Conservation (phyloP, 2,113 vertebrate genomes). For the Tragelaphus imberbis region DNA sequence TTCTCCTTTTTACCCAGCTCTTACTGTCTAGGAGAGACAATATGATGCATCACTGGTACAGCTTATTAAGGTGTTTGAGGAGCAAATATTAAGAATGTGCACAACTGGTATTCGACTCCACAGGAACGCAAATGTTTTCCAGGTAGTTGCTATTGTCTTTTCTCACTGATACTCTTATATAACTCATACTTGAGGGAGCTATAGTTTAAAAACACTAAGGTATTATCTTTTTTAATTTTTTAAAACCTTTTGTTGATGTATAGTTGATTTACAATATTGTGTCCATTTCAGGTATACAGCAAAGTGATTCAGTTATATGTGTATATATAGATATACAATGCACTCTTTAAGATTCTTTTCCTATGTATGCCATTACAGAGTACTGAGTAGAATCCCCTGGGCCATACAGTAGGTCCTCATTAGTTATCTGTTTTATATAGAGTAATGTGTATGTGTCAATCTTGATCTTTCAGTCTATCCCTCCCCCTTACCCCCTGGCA, state of each 20-base stretch:
- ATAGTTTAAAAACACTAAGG: background rate
- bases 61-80: constrained; percentile 46
- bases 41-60: constrained; percentile 28
- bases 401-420: background rate
- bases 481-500: background rate
- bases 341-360: background rate
- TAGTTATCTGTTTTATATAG: background rate
- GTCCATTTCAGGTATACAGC: background rate
- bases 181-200: background rate
- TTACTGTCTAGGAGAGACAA: constrained; percentile 15
- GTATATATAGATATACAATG: background rate
- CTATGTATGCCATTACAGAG: background rate
- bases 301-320: background rate
- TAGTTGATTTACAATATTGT: background rate
- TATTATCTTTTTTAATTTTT: background rate
- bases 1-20: constrained; percentile 19
- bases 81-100: constrained; percentile 62
- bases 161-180: background rate
- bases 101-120: constrained; percentile 53
- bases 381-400: background rate
- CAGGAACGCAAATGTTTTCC: constrained; percentile 50
- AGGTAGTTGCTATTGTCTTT: constrained; percentile 32
- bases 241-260: background rate
- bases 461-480: background rate
- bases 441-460: background rate